These are phyloP conservation scores for Dolichoris vasculosae DNA, from an alignment of 1,140 invertebrate species.

Conservation along the genomic window DNA sequence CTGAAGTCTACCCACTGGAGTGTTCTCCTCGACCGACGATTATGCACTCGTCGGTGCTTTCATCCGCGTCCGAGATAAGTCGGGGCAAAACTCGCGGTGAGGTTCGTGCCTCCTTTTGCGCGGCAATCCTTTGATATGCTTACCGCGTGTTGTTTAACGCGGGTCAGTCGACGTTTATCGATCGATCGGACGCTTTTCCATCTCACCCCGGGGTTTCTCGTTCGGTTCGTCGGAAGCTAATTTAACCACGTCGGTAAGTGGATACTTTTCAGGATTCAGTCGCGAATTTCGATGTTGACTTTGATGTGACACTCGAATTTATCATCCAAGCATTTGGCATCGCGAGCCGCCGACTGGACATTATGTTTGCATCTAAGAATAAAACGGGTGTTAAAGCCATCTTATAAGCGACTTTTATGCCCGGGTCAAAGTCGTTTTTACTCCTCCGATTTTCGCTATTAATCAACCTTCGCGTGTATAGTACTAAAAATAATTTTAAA, in stretches of 20 bases:
- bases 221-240: background rate
- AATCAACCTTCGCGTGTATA: background rate
- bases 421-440: background rate
- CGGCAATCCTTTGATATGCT: background rate
- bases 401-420: background rate
- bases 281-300: background rate
- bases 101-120: too few species aligned
- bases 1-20: conserved; percentile 58
- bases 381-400: background rate
- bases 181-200: background rate
- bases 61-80: too few species aligned
- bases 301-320: conserved; percentile 2
- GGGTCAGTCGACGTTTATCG: background rate
- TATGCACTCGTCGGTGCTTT: too few species aligned
- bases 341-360: background rate
- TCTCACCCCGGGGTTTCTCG: background rate
- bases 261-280: background rate
- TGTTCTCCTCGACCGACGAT: too few species aligned
- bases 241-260: background rate
- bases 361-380: background rate
- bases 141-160: background rate
- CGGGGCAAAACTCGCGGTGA: too few species aligned
- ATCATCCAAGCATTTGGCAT: background rate
- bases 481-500: background rate
- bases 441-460: background rate